Evolutionary conservation across 2,888 invertebrate genomes (phyloP).

Genomic region (Parelbella ahira): DNA sequence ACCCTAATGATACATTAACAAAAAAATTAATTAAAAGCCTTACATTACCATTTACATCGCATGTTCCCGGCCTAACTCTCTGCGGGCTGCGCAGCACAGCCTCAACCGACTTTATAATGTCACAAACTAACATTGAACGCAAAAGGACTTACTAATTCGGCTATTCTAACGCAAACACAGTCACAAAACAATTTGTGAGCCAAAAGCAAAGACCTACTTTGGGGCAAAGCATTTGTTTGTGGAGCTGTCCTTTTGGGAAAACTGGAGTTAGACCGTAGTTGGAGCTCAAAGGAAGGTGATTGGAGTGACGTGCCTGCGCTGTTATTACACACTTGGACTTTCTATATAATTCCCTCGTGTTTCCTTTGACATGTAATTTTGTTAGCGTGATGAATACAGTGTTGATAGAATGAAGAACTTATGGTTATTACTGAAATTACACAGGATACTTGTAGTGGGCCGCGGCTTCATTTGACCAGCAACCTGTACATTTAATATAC

Average conservation of each 20-base stretch:
- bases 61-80: too few relatives aligned
- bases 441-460: too few relatives aligned
- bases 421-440: too few relatives aligned
- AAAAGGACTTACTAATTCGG: slow-evolving; percentile 18
- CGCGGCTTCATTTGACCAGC: too few relatives aligned
- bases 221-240: slow-evolving; percentile 19
- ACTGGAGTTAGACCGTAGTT: slow-evolving; percentile 15
- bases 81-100: too few relatives aligned
- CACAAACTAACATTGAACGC: slow-evolving; percentile 3
- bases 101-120: neutral
- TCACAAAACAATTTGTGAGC: slow-evolving; percentile 22
- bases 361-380: slow-evolving; percentile 13
- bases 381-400: too few relatives aligned
- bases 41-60: too few relatives aligned
- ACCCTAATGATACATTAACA: too few relatives aligned
- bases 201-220: slow-evolving; percentile 23
- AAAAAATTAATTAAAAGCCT: too few relatives aligned
- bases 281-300: slow-evolving; percentile 20
- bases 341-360: slow-evolving; percentile 3
- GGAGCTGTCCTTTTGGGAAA: slow-evolving; percentile 20
- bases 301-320: slow-evolving; percentile 21
- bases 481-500: too few relatives aligned
- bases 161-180: slow-evolving; percentile 8
- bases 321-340: slow-evolving; percentile 18
- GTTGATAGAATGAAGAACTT: too few relatives aligned